phyloP scores from a whole-genome alignment of 2,797 vertebrate genomes.

The Mycteria americana region DNA sequence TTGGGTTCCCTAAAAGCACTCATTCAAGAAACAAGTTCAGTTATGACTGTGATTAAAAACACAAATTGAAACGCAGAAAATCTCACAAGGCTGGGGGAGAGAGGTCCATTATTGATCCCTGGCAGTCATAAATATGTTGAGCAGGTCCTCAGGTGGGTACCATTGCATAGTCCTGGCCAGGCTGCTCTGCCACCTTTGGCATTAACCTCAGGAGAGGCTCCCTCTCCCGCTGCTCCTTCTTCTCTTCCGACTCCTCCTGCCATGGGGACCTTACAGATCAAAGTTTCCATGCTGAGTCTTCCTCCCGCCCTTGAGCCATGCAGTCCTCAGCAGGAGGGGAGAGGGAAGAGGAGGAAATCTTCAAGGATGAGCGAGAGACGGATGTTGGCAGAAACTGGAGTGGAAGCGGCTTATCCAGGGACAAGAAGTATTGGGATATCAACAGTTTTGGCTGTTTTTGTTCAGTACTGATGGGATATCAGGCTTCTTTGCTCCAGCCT shows the following conservation, averaged over 20 bases:
- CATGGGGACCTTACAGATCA: neutral
- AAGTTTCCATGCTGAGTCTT: neutral
- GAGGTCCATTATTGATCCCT: neutral
- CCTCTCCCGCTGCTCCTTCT: neutral
- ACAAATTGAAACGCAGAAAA: neutral
- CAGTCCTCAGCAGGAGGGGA: neutral
- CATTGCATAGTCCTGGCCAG: fast-evolving
- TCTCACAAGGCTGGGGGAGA: neutral
- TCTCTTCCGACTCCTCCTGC: neutral
- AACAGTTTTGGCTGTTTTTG: neutral
- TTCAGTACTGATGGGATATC: neutral
- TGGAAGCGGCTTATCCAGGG: neutral
- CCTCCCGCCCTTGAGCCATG: fast-evolving
- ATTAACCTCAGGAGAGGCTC: neutral
- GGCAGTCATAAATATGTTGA: neutral
- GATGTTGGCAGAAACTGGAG: neutral
- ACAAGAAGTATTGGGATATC: neutral
- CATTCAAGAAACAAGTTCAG: neutral
- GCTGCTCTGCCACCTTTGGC: neutral
- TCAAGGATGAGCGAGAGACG: neutral
- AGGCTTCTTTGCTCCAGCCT: neutral
- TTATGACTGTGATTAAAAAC: neutral
- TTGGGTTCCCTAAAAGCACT: neutral
- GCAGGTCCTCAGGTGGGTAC: neutral
- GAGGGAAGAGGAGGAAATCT: neutral